Evolutionary conservation across 2,113 vertebrate species (phyloP), one percentile per base, ranked within the genome.

Genomic region (Cyanoramphus novaezelandiae): DNA sequence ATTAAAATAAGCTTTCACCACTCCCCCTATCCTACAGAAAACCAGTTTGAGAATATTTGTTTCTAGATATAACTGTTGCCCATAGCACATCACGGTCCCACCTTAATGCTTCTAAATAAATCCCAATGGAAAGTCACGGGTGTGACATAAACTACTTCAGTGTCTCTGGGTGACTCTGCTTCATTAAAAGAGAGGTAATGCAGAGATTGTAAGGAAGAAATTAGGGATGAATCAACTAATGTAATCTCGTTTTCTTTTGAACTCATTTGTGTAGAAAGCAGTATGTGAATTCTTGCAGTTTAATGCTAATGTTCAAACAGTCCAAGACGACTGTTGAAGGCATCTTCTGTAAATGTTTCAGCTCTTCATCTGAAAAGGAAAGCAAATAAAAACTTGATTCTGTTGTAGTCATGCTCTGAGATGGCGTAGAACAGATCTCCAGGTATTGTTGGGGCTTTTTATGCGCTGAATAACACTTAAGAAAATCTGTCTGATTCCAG

Each of bases 331-430:
- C 63, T 47, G 63, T 37, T 79, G 19, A 63, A 92, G 68, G n/a
- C 0, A 0, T 70, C 62, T 64, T 52, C 63, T 81, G 3, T 74
- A 88, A 86, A 35, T 4, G 18, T 74, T 88, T 88, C 64, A 89
- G 47, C 78, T 64, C 72, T 94, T 94, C 16, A 60, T 60, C 23
- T 74, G 68, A 81, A 59, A 25, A 75, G 55, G 67, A 94, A 43
- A 96, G 82, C 92, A 84, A 88, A 88, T 86, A 63, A 78, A 90
- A 86, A 43, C 60, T 50, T 81, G 63, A 53, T 82, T 80, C 49
- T 86, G 85, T 82, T 79, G 57, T 60, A 59, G 72, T 76, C 43
- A 4, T 59, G 63, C 74, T 90, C 82, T 71, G 80, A 81, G 50
- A 64, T 64, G 63, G 29, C 50, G 37, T 35, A 90, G 63, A 90